These are phyloP conservation scores for Hylaeus anthracinus DNA, from an alignment of 1,140 invertebrate species.

Conservation along the genomic window DNA sequence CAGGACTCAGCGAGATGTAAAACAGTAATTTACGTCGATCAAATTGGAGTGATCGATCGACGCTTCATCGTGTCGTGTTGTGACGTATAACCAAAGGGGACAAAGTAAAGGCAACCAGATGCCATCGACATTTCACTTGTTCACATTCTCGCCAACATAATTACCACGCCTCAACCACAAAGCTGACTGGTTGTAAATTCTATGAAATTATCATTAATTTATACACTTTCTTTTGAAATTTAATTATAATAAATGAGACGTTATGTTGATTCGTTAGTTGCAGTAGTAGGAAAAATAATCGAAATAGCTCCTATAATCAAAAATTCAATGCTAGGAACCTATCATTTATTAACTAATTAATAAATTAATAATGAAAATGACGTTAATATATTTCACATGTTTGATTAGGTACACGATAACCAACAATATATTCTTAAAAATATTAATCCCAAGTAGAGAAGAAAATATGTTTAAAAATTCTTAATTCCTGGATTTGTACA, in stretches of 20 bases:
- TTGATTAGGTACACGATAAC: too few relatives aligned
- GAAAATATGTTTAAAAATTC: too few relatives aligned
- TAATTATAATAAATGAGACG: background rate
- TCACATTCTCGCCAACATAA: conserved; percentile 20
- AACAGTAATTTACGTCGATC: conserved; percentile 50
- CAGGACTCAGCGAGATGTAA: conserved; percentile 41
- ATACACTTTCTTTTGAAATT: background rate
- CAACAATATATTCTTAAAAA: too few relatives aligned
- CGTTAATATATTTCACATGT: too few relatives aligned
- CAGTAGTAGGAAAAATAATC: too few relatives aligned
- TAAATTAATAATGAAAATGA: too few relatives aligned
- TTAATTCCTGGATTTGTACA: too few relatives aligned
- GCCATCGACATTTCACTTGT: conserved; percentile 30
- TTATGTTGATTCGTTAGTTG: too few relatives aligned
- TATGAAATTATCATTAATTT: background rate
- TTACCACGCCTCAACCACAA: background rate
- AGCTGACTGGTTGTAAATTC: conserved; percentile 8
- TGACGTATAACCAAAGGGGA: conserved; percentile 32
- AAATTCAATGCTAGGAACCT: too few relatives aligned
- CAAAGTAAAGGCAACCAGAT: conserved; percentile 23
- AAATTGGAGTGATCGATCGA: conserved; percentile 46
- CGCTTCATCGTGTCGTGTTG: conserved; percentile 18
- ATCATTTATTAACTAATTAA: too few relatives aligned
- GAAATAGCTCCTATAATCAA: too few relatives aligned
- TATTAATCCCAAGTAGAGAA: too few relatives aligned